A percentile compares a stretch with the other conserved stretches of the same genome.
These are phyloP conservation scores for Cromileptes altivelis DNA, from an alignment of 2,113 vertebrate species.

Conservation along the genomic window DNA sequence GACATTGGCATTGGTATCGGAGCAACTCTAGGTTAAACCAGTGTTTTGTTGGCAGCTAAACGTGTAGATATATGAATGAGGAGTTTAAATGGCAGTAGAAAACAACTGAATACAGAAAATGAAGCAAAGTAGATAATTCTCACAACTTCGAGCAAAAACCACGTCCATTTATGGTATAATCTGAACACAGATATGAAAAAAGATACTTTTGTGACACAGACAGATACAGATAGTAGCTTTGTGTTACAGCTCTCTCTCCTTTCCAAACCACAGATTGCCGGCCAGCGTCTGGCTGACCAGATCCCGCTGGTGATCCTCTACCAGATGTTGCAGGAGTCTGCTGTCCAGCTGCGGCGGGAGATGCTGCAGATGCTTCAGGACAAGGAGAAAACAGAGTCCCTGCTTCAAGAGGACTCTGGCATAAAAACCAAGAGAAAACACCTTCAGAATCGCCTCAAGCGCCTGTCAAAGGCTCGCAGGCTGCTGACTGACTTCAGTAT, in stretches of 20 bases:
- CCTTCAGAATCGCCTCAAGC: slow-evolving; percentile 68
- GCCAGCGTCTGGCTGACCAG: slow-evolving; percentile 84
- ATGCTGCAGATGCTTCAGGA: slow-evolving; percentile 87
- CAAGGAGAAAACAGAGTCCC: slow-evolving; percentile 43
- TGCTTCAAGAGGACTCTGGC: slow-evolving; percentile 83
- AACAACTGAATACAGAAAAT: background rate
- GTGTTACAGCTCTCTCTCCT: background rate
- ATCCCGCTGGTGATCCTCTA: slow-evolving; percentile 87
- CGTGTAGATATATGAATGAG: no score
- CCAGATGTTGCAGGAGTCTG: slow-evolving; percentile 78
- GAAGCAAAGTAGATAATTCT: background rate
- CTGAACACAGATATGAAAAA: background rate
- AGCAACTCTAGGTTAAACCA: no score
- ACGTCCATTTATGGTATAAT: background rate
- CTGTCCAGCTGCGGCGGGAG: slow-evolving; percentile 75
- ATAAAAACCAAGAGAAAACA: slow-evolving; percentile 69
- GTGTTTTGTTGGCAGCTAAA: no score
- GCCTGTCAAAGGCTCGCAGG: slow-evolving; percentile 80
- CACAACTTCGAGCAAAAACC: background rate
- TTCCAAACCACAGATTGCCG: slow-evolving; percentile 78
- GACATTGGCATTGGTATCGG: no score
- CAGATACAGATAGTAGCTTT: background rate
- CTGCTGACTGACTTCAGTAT: slow-evolving; percentile 77
- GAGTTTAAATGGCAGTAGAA: background rate
- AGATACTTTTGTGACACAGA: background rate